Base-by-base conservation (phyloP, 2,113 vertebrate genomes). In the Pheucticus melanocephalus region DNA sequence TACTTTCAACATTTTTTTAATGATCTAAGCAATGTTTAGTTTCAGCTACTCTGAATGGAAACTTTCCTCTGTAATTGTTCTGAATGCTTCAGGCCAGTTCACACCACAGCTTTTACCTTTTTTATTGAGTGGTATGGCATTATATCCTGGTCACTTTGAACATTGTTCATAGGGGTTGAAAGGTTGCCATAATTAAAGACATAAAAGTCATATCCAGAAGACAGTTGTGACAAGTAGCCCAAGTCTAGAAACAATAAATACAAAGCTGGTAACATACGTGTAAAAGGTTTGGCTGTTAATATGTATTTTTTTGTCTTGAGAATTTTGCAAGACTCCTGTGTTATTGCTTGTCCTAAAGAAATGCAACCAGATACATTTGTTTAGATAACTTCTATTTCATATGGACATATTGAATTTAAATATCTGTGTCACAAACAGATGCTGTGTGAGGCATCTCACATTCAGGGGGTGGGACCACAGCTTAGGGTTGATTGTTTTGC, bases 401-500 rank as follows among this genome's bases (percentile, higher is more conserved):
- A 64, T 40, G 66, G 70, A 88, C 75, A 70, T 56, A 56, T 45
- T 59, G 78, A 54, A 70, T 86, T 93, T 96, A 93, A 80, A 73
- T 91, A 75, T 83, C 79, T 95, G 11, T 27, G 64, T 88, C 80
- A 82, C 89, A 97, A 84, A 56, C 93, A 86, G 79, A 77, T 93
- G 68, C 56, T 92, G 85, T 85, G 51, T 80, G 79, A 94, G 54
- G 71, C 54, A n/a, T 22, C 31, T 56, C 20, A 22, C 54, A 70
- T 73, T 96, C 93, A 95, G 73, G 57, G 93, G 66, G 53, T 96
- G 97, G 93, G 86, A 72, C 28, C 31, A 68, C 94, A 94, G 95
- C 19, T 59, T 95, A 96, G 94, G 94, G 76, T 94, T 86, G 35
- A 90, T 50, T 91, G 82, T 82, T 96, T 94, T 96, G 95, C 96